Base-by-base conservation (phyloP, 2,888 invertebrate species). In the Formica aserva region DNA sequence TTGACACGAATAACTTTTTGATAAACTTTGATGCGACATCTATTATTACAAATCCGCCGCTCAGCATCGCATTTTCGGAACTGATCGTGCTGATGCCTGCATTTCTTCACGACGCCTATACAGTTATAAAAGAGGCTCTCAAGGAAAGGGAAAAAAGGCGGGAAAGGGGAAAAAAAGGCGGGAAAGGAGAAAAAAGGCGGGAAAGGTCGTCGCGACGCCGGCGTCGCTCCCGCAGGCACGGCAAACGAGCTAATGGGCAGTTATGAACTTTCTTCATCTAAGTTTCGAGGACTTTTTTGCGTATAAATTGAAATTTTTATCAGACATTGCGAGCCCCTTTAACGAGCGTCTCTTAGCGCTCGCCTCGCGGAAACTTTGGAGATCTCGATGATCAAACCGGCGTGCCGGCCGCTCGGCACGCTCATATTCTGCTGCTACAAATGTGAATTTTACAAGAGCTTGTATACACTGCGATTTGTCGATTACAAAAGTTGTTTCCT, bases 221-320 rank as follows among this genome's bases (percentile, higher is more conserved):
- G n/a, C 74, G 48, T n/a, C 78, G 65, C 67, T 81, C 55, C 77
- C 29, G 77, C 85, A 71, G 86, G 52, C 85, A 35, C 55, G 78
- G 83, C 84, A 84, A 90, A 90, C 90, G 90, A 92, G 90, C 91
- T 92, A 92, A 92, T 92, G 91, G 91, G 86, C 89, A 92, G 92
- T 92, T 92, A 92, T 91, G 91, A 92, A 92, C 92, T 92, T 92
- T 92, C 92, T 92, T 92, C 92, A 91, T 92, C 91, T 91, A 92
- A 92, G 91, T 92, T 92, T 90, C 89, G 82, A 87, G 86, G 86
- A 90, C 86, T 90, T 91, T 88, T 92, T 91, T 87, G 87, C 91
- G 91, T 91, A 92, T 91, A 92, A 92, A 92, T 92, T 92, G 92
- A 92, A 92, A 92, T 92, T 92, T 92, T 92, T 92, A 92, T 92